Evolutionary conservation across 1,140 invertebrate species (phyloP), one percentile per base, ranked within the genome.

Genomic region (Muscidifurax raptorellus): DNA sequence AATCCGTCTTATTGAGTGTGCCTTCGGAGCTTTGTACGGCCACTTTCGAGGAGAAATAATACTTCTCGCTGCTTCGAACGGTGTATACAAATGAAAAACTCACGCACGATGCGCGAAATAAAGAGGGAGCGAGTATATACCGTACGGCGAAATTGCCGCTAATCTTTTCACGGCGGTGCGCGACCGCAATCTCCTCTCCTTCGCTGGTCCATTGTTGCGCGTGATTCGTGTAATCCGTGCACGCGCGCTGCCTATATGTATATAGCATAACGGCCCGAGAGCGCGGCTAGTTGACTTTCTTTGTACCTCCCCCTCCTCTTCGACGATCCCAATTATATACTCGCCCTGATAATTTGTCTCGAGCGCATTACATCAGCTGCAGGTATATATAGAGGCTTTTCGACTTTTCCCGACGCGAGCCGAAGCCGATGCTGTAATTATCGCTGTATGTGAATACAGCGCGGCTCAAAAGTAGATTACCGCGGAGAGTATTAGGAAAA

Each of bases 111-210:
- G 22, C 71, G 66, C 52, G 71, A 64, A 27, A 76, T 82, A 82
- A 82, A 59, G 80, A 82, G 69, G 40, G 82, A 64, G 40, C 36
- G 52, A 59, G 44, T 83, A n/a, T n/a, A n/a, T n/a, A 72, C 82
- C 82, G 82, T 83, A 36, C 7, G 28, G n/a, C 40, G 9, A 69
- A 47, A 83, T 79, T 59, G 67, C 75, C 44, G 75, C 76, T 83
- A 83, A 83, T 78, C 75, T 79, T 27, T 59, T 52, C 18, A 44
- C 79, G 59, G n/a, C 27, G 44, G 0, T n/a, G n/a, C 22, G 18
- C 15, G 52, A 13, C 30, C 22, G 13, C 36, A 59, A 76, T 74
- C 47, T 75, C 18, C 25, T 67, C 79, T 80, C 67, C 13, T 72
- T 25, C 6, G 74, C 40, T 2, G 10, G 47, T 40, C 32, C 15